Percentiles rank a stretch among this genome's conserved stretches.
These are phyloP conservation scores for Heliopora coerulea DNA, from an alignment of 92 coral and sea anemone species.

Conservation along the genomic window DNA sequence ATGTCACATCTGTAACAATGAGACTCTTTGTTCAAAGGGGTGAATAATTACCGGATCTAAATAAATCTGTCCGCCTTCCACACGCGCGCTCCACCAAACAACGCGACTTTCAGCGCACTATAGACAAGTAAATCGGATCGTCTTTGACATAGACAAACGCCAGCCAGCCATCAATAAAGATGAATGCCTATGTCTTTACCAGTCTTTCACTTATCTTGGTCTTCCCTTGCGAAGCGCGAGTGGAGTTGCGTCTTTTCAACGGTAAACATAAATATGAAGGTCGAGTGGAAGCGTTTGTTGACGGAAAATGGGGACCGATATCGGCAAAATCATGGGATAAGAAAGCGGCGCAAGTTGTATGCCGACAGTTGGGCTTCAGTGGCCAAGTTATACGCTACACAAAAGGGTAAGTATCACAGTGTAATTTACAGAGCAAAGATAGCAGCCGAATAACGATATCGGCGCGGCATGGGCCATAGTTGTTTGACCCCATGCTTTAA, in stretches of 20 bases:
- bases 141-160: neutral
- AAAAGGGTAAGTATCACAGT: constrained; percentile 40
- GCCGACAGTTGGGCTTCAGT: constrained; percentile 82
- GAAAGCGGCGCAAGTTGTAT: constrained; percentile 72
- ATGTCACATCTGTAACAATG: constrained; percentile 19
- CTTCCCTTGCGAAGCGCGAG: constrained; percentile 28
- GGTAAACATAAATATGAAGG: constrained; percentile 88
- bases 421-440: neutral
- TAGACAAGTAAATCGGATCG: no score
- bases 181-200: neutral
- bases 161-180: neutral
- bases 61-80: neutral
- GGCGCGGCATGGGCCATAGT: no score
- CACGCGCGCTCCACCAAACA: constrained; percentile 9
- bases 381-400: constrained; percentile 65
- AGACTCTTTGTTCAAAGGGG: constrained; percentile 10
- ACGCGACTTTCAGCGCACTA: neutral
- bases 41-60: neutral
- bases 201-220: neutral
- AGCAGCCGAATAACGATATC: no score
- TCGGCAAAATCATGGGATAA: constrained; percentile 79
- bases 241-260: constrained; percentile 57
- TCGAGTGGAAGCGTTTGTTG: constrained; percentile 65
- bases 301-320: constrained; percentile 74
- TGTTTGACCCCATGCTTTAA: no score